phyloP scores from a whole-genome alignment of 1,140 invertebrate species.

The Pentalonia nigronervosa region DNA sequence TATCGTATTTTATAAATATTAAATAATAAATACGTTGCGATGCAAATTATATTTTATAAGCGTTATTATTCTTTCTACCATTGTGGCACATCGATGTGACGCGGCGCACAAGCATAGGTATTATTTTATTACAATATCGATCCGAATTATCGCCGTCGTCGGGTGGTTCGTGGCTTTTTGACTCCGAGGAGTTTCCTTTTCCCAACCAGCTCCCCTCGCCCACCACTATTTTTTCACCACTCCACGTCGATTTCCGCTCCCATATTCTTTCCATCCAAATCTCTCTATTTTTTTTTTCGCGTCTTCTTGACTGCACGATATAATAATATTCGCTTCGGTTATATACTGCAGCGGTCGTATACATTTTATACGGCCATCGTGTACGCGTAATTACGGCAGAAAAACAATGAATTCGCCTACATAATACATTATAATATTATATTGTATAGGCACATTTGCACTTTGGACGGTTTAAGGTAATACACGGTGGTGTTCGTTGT shows the following conservation, averaged over 20 bases:
- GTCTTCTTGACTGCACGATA: neutral
- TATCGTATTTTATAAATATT: neutral
- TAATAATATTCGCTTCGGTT: neutral
- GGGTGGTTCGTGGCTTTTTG: neutral
- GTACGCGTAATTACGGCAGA: neutral
- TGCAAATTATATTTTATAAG: neutral
- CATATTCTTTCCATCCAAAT: neutral
- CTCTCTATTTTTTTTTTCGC: neutral
- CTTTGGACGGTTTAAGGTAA: neutral
- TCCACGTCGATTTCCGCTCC: neutral
- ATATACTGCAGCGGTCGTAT: too few relatives aligned
- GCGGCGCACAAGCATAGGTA: neutral
- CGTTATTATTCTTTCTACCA: neutral
- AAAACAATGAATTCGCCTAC: neutral
- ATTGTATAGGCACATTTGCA: neutral
- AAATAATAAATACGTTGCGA: neutral
- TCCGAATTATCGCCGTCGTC: neutral
- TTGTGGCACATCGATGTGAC: neutral
- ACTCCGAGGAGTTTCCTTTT: neutral
- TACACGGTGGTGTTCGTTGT: neutral
- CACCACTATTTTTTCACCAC: neutral
- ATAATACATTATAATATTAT: neutral
- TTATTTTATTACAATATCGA: neutral
- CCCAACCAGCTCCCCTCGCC: neutral
- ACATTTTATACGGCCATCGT: too few relatives aligned